Conservation (phyloP, 2,113 vertebrate genomes). For the Xenus cinereus region DNA sequence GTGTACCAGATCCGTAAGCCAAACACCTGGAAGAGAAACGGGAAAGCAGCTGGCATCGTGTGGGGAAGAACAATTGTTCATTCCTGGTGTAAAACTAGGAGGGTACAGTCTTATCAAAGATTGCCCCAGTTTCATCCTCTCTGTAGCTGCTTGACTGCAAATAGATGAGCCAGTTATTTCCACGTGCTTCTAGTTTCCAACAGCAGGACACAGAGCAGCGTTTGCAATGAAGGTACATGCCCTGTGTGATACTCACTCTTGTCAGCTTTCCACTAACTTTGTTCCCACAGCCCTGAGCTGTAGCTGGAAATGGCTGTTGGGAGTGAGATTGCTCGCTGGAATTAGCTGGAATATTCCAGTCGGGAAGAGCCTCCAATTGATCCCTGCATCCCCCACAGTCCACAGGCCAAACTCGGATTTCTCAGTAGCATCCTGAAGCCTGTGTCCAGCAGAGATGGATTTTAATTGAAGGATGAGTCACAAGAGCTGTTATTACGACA, state of each 20-base stretch:
- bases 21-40: constrained; percentile 79
- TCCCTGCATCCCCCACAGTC: background rate
- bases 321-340: background rate
- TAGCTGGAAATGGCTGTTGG: background rate
- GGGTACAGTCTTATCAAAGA: rapidly evolving
- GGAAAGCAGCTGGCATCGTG: rapidly evolving
- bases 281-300: background rate
- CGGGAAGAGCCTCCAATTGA: background rate
- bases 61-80: background rate
- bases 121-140: background rate
- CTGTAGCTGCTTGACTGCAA: background rate
- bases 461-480: background rate
- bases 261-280: background rate
- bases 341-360: background rate
- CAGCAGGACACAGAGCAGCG: background rate
- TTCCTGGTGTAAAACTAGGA: background rate
- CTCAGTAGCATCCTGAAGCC: background rate
- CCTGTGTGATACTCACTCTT: background rate
- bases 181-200: background rate
- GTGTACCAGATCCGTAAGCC: constrained; percentile 95
- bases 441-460: background rate
- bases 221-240: background rate
- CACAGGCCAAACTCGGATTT: background rate
- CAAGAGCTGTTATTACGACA: background rate
- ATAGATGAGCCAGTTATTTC: background rate